Evolutionary conservation across 2,888 invertebrate genomes (phyloP).

Genomic region (Periphyllus acericola): DNA sequence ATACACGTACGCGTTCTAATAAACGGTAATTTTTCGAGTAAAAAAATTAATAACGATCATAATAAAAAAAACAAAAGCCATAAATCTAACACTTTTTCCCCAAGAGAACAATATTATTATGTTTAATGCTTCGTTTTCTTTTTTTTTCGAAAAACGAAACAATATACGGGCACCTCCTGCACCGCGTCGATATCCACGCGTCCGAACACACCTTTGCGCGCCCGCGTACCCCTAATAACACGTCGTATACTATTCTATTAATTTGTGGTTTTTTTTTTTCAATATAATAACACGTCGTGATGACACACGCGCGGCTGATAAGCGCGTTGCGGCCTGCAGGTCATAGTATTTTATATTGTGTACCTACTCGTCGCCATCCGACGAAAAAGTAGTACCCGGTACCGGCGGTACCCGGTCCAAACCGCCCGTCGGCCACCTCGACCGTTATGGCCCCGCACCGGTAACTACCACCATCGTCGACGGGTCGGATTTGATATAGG

Average conservation of each 20-base stretch:
- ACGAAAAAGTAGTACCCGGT: slow-evolving; percentile 26
- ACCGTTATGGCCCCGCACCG: no score
- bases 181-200: background rate
- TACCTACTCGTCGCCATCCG: background rate
- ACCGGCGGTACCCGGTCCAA: background rate
- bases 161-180: slow-evolving; percentile 46
- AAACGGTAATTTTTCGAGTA: slow-evolving; percentile 42
- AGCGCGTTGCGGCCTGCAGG: background rate
- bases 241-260: slow-evolving; percentile 12
- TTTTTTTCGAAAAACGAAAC: background rate
- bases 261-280: slow-evolving; percentile 44
- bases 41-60: background rate
- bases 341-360: no score
- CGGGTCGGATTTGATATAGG: no score
- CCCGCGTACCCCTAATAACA: slow-evolving; percentile 21
- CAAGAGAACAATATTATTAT: background rate
- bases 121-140: background rate
- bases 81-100: slow-evolving; percentile 47
- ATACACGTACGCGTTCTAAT: background rate
- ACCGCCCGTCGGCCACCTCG: no score
- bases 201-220: slow-evolving; percentile 11
- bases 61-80: background rate
- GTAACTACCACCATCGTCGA: no score
- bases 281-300: slow-evolving; percentile 25
- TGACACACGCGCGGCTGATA: slow-evolving; percentile 2